Base-by-base conservation (phyloP, 2,797 vertebrate species). In the Esox lucius region DNA sequence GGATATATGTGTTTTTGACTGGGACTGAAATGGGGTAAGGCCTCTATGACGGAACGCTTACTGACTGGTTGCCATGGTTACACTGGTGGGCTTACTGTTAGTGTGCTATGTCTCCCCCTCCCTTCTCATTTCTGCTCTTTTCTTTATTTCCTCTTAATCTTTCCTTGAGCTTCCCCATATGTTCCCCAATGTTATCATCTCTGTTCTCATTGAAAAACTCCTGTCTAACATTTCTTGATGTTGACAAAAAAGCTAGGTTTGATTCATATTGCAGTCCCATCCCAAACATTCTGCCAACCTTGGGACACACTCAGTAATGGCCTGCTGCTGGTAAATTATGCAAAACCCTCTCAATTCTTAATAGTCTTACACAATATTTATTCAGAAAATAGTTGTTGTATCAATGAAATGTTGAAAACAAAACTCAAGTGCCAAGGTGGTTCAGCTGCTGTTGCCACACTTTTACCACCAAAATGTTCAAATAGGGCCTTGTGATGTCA, bases 341-440 rank as follows among this genome's bases (percentile, higher is more conserved):
- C 65, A 67, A 67, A 28, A 16, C 16, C 65, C 35, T 35, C 65
- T 67, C 31, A 39, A 67, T 67, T 67, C 33, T 67, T 67, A 65
- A 67, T 67, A 67, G 65, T 67, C 65, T 67, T 35, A 67, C 65
- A 67, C 65, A 67, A 53, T 53, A 53, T 16, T 19, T 67, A 67
- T 67, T 35, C 35, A 16, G 61, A 64, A 28, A 28, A 24, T 16
- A 6, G 62, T 26, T 31, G 5, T 39, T 39, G 35, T 28, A 22
- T 64, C 22, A 2, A 15, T 51, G 49, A 15, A 51, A 51, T 17
- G 12, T 51, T 17, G 49, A 51, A 17, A 39, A 39, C 35, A 39
- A 39, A 39, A 3, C 6, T 3, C 35, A 3, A 39, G 35, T 6
- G 5, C 39, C 9, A 42, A 9, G 5, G 6, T 6, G 39, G 39